Conservation (phyloP, 2,888 invertebrate species). For the Amphiduros pacificus region DNA sequence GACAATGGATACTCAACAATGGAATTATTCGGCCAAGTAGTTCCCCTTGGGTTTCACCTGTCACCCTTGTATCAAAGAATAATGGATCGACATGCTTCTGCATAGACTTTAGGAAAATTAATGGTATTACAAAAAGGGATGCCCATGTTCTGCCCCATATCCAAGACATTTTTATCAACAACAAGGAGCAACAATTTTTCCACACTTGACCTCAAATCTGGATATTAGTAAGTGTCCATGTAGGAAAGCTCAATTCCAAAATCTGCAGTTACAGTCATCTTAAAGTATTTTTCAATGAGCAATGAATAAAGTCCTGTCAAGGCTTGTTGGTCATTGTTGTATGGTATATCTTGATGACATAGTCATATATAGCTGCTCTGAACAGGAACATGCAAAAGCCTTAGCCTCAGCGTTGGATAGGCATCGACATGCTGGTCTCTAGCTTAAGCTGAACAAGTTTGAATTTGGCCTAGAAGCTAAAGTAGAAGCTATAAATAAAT, state of each 20-base stretch:
- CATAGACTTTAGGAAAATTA: constrained; percentile 22
- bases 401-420: constrained; percentile 13
- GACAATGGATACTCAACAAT: background rate
- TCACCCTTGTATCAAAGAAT: constrained; percentile 8
- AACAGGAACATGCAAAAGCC: constrained; percentile 14
- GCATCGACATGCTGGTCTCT: constrained; percentile 12
- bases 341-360: constrained; percentile 27
- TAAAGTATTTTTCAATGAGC: constrained; percentile 20
- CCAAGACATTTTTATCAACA: constrained; percentile 27
- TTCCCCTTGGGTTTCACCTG: constrained; percentile 5
- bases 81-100: constrained; percentile 16
- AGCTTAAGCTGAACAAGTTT: constrained; percentile 23
- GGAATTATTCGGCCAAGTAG: background rate
- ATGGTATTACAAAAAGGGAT: constrained; percentile 13
- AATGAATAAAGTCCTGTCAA: constrained; percentile 18
- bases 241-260: constrained; percentile 12
- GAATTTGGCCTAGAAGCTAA: constrained; percentile 14
- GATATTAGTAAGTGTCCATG: constrained; percentile 23
- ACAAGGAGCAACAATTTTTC: constrained; percentile 17
- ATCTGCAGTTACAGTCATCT: constrained; percentile 25
- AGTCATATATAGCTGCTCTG: constrained; percentile 11
- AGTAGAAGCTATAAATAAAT: too few relatives aligned
- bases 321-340: background rate
- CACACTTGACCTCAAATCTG: constrained; percentile 22
- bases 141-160: constrained; percentile 22